Evolutionary conservation across 1,140 invertebrate genomes (phyloP).

Genomic region (Aphis gossypii): DNA sequence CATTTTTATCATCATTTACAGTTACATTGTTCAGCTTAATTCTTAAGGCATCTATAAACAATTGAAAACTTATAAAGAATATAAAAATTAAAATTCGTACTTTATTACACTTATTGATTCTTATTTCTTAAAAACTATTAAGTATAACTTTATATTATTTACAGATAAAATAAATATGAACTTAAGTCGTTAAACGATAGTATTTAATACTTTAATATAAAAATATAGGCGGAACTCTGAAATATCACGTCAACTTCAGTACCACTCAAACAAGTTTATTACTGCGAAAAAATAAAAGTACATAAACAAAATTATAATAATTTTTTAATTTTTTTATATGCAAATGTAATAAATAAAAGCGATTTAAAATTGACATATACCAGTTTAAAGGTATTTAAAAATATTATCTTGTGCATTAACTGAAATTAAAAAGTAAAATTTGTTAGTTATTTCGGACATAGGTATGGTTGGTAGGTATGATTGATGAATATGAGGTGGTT

Average conservation of each 20-base stretch:
- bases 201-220: background rate
- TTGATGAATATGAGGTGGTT: background rate
- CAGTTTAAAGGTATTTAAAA: background rate
- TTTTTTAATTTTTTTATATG: background rate
- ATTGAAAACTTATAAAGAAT: background rate
- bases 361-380: background rate
- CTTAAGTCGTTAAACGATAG: too few relatives aligned
- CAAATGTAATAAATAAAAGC: background rate
- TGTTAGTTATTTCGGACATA: background rate
- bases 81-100: background rate
- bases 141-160: background rate
- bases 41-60: background rate
- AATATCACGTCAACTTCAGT: background rate
- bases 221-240: background rate
- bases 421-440: background rate
- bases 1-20: too few relatives aligned
- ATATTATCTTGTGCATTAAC: background rate
- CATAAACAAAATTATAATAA: background rate
- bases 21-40: background rate
- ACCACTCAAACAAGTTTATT: background rate
- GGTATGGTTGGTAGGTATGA: background rate
- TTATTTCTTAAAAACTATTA: background rate
- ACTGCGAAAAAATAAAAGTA: background rate
- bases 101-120: background rate
- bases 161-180: background rate